Percentiles rank a stretch among this genome's conserved stretches.
Evolutionary conservation across 2,888 invertebrate genomes (phyloP).

Genomic region (Dorcus parallelipipedus): DNA sequence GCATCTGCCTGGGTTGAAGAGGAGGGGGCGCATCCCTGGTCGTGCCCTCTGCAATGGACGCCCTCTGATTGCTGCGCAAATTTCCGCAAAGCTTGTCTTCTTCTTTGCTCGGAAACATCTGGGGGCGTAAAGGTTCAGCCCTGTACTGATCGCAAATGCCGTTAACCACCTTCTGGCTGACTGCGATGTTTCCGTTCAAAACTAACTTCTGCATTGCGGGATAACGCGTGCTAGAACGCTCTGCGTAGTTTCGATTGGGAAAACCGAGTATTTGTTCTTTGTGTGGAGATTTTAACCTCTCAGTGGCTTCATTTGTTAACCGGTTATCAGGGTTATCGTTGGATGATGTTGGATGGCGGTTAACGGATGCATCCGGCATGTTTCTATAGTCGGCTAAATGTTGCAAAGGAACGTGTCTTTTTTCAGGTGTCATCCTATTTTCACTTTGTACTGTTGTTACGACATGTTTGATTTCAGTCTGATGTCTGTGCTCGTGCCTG

Average conservation of each 20-base stretch:
- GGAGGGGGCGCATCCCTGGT: conserved; percentile 42
- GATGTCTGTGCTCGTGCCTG: conserved; percentile 3
- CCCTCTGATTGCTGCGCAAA: conserved; percentile 32
- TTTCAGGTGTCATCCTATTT: conserved; percentile 5
- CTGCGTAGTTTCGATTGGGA: conserved; percentile 42
- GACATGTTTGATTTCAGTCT: no score
- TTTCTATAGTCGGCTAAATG: neutral
- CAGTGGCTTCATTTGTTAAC: neutral
- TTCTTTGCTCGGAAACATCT: conserved; percentile 14
- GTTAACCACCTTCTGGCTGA: conserved; percentile 44
- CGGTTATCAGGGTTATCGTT: conserved; percentile 6
- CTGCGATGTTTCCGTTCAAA: conserved; percentile 49
- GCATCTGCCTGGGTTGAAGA: conserved; percentile 45
- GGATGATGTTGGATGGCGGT: neutral
- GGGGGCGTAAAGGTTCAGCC: conserved; percentile 43
- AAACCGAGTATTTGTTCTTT: conserved; percentile 29
- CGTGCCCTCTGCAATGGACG: conserved; percentile 41
- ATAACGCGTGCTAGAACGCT: conserved; percentile 51
- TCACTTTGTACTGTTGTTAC: neutral
- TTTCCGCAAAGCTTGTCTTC: conserved; percentile 16
- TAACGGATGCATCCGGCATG: neutral
- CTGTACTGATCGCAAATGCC: conserved; percentile 41
- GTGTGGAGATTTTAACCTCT: conserved; percentile 9
- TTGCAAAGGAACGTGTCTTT: conserved; percentile 1
- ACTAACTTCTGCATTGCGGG: conserved; percentile 50